Base-by-base conservation (phyloP, 2,113 vertebrate species). In the Mastomys natalensis region DNA sequence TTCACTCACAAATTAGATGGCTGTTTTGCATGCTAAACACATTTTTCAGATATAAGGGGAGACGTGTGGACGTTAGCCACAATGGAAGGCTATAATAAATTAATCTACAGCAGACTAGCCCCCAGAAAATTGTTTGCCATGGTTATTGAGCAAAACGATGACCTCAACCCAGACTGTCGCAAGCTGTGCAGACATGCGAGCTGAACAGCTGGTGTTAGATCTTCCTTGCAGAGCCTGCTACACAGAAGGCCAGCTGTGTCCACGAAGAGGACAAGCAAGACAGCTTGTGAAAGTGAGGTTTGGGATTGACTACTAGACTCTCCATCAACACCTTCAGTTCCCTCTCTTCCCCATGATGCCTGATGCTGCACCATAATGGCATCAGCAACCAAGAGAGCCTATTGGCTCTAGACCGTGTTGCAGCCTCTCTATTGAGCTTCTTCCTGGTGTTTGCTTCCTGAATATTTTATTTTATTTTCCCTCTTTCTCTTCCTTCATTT, bases 31-130 rank as follows among this genome's bases (percentile, higher is more conserved):
- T 62, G 51, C 66, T 7, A 43, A 66, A 87, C 62, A 64, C 40
- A 43, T 70, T 90, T 58, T 66, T 85, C 84, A 68, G 55, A 62
- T 9, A 68, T 21, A 37, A 80, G 43, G 43, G 45, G 74, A 90
- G 43, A 68, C 37, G 29, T 17, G 0, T 68, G 94, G 87, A 55
- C 77, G 84, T 91, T 12, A 87, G 89, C 64, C 84, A 91, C 76
- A 82, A 53, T n/a, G n/a, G 82, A 93, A 70, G 70, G 43, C 34
- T 62, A 9, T 82, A 77, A 95, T 62, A 91, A 88, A 55, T 93
- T 93, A 70, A 60, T 87, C 91, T 84, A 45, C 17, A 84, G 19
- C 53, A 62, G 37, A 95, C 55, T 31, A 55, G 8, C 11, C 55
- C 37, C 48, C 87, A 53, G 81, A 81, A 68, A 88, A 76, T 51